phyloP scores from a whole-genome alignment of 2,888 invertebrate genomes.

The Noctua fimbriata region DNA sequence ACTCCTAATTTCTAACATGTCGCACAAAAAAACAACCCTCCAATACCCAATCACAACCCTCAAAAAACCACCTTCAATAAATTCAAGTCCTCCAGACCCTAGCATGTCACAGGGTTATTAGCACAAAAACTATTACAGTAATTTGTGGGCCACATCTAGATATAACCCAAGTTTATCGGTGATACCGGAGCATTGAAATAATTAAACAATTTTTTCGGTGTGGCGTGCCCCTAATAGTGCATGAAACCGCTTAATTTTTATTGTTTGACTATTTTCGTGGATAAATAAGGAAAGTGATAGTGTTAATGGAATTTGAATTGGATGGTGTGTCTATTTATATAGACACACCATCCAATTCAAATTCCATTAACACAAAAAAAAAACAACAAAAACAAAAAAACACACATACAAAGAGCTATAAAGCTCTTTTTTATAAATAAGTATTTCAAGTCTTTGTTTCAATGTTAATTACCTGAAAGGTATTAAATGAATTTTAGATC shows the following conservation, averaged over 20 bases:
- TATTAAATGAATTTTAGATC: not conserved
- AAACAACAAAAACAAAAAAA: too few relatives aligned
- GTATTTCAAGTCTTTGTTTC: not conserved
- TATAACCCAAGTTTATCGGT: conserved; percentile 78
- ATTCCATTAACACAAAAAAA: too few relatives aligned
- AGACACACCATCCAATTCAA: too few relatives aligned
- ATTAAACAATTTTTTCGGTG: conserved; percentile 78
- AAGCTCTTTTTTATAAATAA: too few relatives aligned
- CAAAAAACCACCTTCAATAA: conserved; percentile 45
- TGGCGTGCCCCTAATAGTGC: conserved; percentile 70
- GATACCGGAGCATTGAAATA: conserved; percentile 71
- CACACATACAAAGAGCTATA: too few relatives aligned
- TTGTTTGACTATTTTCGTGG: conserved; percentile 28
- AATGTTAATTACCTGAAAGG: not conserved
- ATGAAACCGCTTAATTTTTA: conserved; percentile 67
- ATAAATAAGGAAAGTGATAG: conserved; percentile 52
- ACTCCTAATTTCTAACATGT: not conserved
- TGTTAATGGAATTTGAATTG: conserved; percentile 45
- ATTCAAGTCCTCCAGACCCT: conserved; percentile 60
- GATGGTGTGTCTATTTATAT: not conserved
- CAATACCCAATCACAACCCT: conserved; percentile 13
- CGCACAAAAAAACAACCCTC: conserved; percentile 5
- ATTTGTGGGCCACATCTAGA: conserved; percentile 83
- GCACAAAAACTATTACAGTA: conserved; percentile 83
- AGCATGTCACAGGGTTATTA: conserved; percentile 81